Conservation (phyloP, 37 sponge, comb jelly and placozoan species). For the Halisarca cf. caerulea region DNA sequence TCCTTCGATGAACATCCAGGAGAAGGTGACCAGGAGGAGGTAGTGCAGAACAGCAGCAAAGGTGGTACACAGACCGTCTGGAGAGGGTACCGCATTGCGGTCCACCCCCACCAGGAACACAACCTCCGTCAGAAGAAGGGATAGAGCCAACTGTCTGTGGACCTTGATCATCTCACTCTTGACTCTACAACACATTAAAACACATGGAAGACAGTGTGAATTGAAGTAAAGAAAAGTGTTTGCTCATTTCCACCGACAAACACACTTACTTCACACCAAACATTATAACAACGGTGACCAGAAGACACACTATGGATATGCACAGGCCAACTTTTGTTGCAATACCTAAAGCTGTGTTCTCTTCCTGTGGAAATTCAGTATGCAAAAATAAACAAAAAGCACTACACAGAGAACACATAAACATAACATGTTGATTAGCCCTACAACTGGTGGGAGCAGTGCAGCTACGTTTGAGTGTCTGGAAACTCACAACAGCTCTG, state of each 20-base stretch:
- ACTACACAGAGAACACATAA: background rate
- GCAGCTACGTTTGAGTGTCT: too few relatives aligned
- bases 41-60: constrained; percentile 74
- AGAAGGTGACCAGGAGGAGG: constrained; percentile 66
- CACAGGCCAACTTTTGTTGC: constrained; percentile 65
- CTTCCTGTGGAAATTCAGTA: too few relatives aligned
- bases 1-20: constrained; percentile 79
- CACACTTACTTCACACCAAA: constrained; percentile 20
- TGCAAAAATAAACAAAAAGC: background rate
- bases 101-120: constrained; percentile 82
- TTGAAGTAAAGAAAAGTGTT: too few relatives aligned
- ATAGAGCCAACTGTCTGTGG: constrained; percentile 72
- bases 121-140: constrained; percentile 64
- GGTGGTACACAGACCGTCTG: constrained; percentile 54
- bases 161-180: constrained; percentile 44
- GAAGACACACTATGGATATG: constrained; percentile 64
- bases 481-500: constrained; percentile 24
- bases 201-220: too few relatives aligned
- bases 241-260: too few relatives aligned
- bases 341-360: constrained; percentile 32
- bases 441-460: background rate
- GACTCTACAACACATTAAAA: background rate
- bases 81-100: constrained; percentile 53
- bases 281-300: constrained; percentile 48
- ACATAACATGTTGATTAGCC: background rate